Conservation (phyloP, 2,797 vertebrate species). For the Rallus crepitans region DNA sequence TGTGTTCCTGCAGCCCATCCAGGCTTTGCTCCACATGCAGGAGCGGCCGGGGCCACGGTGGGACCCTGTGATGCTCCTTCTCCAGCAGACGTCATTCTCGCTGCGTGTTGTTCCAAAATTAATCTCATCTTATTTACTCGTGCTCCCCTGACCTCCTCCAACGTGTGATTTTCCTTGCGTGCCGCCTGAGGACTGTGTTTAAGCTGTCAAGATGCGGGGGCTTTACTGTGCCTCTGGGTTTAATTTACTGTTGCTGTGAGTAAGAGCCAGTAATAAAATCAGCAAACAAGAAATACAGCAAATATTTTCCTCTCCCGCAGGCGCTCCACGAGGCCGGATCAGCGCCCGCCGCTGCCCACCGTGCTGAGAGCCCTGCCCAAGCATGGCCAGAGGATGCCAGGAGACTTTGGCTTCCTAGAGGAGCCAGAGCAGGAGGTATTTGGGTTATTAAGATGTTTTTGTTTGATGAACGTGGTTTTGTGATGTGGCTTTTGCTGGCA, state of each 20-base stretch:
- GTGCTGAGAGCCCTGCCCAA: rapidly evolving
- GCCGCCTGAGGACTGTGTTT: not conserved
- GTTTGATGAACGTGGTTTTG: not conserved
- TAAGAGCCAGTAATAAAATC: not conserved
- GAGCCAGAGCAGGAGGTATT: rapidly evolving
- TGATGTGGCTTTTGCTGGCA: not conserved
- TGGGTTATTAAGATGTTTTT: not conserved
- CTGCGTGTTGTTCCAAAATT: not conserved
- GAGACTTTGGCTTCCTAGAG: not conserved
- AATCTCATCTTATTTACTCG: not conserved
- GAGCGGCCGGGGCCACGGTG: rapidly evolving
- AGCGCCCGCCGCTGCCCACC: not conserved
- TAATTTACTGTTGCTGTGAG: not conserved
- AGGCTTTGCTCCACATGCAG: rapidly evolving
- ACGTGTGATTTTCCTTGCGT: not conserved
- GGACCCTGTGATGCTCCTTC: not conserved
- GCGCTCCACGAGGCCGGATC: not conserved
- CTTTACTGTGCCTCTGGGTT: not conserved
- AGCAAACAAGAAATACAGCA: not conserved
- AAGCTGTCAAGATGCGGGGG: not conserved
- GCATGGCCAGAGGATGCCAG: rapidly evolving
- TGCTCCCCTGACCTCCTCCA: not conserved
- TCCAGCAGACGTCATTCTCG: not conserved
- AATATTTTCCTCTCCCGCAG: not conserved
- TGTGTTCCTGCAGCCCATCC: not conserved